phyloP scores from a whole-genome alignment of 2,888 invertebrate genomes.

The Cheilosia scutellata region DNA sequence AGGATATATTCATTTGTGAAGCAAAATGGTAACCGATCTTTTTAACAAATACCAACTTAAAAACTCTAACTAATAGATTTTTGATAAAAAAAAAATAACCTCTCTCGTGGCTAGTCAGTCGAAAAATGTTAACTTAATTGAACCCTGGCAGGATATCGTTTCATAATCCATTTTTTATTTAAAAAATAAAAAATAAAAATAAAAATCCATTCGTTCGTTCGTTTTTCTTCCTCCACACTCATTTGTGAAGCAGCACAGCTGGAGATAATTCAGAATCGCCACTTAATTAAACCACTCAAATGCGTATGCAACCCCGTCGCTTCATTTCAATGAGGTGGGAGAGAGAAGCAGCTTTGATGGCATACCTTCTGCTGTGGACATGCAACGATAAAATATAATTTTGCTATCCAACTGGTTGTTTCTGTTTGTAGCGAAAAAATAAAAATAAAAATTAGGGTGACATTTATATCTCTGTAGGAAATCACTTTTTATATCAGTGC shows the following conservation, averaged over 20 bases:
- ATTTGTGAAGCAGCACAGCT: conserved; percentile 62
- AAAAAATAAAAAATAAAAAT: background rate
- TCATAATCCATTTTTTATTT: conserved; percentile 38
- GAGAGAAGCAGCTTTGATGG: conserved; percentile 1
- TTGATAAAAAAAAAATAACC: background rate
- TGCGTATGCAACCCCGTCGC: conserved; percentile 59
- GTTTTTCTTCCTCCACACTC: background rate
- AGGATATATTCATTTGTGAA: conserved; percentile 33
- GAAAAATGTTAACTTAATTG: conserved; percentile 57
- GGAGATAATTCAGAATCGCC: conserved; percentile 74
- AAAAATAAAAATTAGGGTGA: conserved; percentile 42
- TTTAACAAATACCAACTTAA: background rate
- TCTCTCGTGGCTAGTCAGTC: conserved; percentile 37
- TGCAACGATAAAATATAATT: conserved; percentile 24
- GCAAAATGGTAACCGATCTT: conserved; percentile 50
- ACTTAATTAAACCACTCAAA: conserved; percentile 77
- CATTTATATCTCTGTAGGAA: conserved; percentile 14
- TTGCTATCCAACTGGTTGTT: conserved; percentile 32
- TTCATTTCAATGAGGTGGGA: conserved; percentile 23
- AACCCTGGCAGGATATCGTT: conserved; percentile 35
- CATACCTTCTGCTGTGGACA: conserved; percentile 8
- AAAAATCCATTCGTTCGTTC: background rate
- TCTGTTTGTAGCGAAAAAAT: background rate
- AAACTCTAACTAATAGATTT: background rate
- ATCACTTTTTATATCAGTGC: conserved; percentile 20